Evolutionary conservation across 2,113 vertebrate genomes (phyloP).

Genomic region (Microcebus ravelobensis): DNA sequence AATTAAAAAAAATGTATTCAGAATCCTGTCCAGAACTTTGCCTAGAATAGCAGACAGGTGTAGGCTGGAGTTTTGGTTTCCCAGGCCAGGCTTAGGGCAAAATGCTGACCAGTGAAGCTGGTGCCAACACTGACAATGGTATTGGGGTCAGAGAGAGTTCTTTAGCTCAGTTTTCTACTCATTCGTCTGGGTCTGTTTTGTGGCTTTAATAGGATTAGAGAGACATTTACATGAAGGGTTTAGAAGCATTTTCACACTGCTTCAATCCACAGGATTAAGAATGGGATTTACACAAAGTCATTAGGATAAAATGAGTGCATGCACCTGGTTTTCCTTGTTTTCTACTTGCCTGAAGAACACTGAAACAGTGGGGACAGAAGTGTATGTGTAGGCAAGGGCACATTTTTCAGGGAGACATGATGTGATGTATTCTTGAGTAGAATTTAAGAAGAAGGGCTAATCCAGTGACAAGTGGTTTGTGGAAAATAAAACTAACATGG

Average conservation of each 20-base stretch:
- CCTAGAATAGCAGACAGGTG: neutral
- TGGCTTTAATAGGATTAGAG: slow-evolving; percentile 80
- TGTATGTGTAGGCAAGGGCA: neutral
- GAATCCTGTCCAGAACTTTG: neutral
- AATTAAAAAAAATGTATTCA: neutral
- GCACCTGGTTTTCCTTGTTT: slow-evolving; percentile 69
- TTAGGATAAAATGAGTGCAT: slow-evolving; percentile 73
- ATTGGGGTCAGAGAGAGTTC: slow-evolving; percentile 71
- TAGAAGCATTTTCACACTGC: slow-evolving; percentile 79
- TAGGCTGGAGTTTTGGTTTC: neutral
- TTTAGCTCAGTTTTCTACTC: slow-evolving; percentile 77
- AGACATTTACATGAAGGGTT: slow-evolving; percentile 81
- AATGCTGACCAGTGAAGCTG: slow-evolving; percentile 48
- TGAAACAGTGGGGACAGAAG: neutral
- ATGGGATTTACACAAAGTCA: slow-evolving; percentile 65
- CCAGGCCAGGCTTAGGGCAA: slow-evolving; percentile 26
- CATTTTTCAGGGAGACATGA: neutral
- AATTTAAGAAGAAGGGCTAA: neutral
- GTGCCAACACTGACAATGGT: slow-evolving; percentile 62
- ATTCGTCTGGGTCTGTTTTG: slow-evolving; percentile 78
- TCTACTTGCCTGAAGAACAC: slow-evolving; percentile 8
- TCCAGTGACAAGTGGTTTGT: neutral
- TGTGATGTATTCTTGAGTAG: neutral
- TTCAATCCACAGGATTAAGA: slow-evolving; percentile 71
- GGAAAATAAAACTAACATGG: neutral